A percentile compares a stretch with the other conserved stretches of the same genome.
Conservation (phyloP, 2,888 invertebrate species). For the Elysia crispata region DNA sequence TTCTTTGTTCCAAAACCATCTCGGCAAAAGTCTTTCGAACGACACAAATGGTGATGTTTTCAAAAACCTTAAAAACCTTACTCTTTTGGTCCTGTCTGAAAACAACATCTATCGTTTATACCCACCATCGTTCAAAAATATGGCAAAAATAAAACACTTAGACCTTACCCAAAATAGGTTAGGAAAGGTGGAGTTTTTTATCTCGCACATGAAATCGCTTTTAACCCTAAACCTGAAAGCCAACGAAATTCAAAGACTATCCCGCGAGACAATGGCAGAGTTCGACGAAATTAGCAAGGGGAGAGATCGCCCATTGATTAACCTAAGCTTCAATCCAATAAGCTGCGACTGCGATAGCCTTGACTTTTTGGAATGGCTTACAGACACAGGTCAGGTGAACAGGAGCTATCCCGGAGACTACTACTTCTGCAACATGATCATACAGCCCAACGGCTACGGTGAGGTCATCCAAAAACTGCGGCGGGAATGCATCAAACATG, state of each 20-base stretch:
- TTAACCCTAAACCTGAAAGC: constrained; percentile 33
- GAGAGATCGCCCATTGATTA: constrained; percentile 21
- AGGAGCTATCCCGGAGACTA: constrained; percentile 28
- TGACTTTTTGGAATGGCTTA: constrained; percentile 47
- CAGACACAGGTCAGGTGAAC: constrained; percentile 41
- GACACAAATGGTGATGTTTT: constrained; percentile 41
- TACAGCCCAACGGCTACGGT: constrained; percentile 6
- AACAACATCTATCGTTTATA: constrained; percentile 42
- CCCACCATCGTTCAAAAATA: not conserved
- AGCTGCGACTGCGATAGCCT: constrained; percentile 48
- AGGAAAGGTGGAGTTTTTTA: constrained; percentile 6
- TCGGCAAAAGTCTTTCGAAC: constrained; percentile 28
- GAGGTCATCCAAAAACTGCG: constrained; percentile 35
- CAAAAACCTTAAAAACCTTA: constrained; percentile 29
- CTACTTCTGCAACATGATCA: constrained; percentile 34
- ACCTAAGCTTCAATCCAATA: constrained; percentile 49
- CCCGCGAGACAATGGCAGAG: constrained; percentile 20
- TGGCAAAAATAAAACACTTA: constrained; percentile 38
- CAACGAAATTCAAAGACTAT: constrained; percentile 41
- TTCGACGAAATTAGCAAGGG: constrained; percentile 16
- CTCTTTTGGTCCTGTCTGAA: constrained; percentile 32
- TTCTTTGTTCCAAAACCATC: constrained; percentile 39
- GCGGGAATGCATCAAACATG: constrained; percentile 31
- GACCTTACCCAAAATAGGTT: constrained; percentile 39
- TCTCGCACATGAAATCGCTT: constrained; percentile 45